Base-by-base conservation (phyloP, 2,888 invertebrate genomes). In the Ferdinandea cuprea region DNA sequence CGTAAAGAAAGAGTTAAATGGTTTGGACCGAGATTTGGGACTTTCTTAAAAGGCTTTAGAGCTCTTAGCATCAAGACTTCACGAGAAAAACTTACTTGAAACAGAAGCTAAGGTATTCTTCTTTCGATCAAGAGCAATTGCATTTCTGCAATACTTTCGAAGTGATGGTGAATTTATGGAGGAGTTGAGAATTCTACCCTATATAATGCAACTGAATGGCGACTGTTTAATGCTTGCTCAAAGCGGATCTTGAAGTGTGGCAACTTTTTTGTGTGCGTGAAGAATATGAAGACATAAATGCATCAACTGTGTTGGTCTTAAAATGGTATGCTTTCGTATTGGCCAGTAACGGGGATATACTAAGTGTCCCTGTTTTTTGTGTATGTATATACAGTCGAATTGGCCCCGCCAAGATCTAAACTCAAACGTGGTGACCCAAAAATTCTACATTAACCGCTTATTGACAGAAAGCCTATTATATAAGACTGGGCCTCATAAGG, bases 201-300 rank as follows among this genome's bases (percentile, higher is more conserved):
- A 48, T 30, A 48, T n/a, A 25, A 48, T n/a, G 25, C 48, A 48
- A 25, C 48, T 80, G 74, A 66, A 58, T 66, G 52, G 73, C 65
- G 52, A 73, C 79, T 66, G 58, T 73, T 80, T 52, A 73, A 61
- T 59, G 68, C 74, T 66, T 74, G 61, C 59, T 63, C 44, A 42
- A 73, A 80, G 56, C 54, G 66, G 63, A 73, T 54, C 42, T 56
- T 66, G 37, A 73, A 73, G 48, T 79, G 48, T 79, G 63, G 63
- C 40, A 48, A 71, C 50, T 71, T 63, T 35, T 61, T 46, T 50
- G 52, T 61, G 28, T 69, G 61, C 66, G 61, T 46, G 61, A 58
- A n/a, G 48, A 69, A 54, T 69, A 56, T 44, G 59, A 52, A 52
- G 52, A 52, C 52, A 52, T 32, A 52, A 52, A 52, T 32, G 30